Evolutionary conservation across 2,797 vertebrate species (phyloP).

Genomic region (Gallirallus australis): DNA sequence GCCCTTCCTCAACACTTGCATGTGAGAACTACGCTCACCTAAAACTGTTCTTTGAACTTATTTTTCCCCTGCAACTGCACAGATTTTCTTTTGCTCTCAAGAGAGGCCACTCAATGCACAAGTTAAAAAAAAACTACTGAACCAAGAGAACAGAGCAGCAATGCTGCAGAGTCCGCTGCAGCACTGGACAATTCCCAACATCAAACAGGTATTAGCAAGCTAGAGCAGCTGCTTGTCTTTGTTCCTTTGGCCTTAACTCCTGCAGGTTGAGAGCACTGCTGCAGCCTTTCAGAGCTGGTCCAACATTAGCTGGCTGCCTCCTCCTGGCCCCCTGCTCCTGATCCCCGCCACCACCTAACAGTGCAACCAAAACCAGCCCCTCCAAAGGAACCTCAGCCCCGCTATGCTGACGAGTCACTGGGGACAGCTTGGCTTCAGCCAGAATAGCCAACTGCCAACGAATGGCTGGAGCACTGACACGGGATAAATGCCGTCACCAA

Average conservation of each 20-base stretch:
- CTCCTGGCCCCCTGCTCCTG: background rate
- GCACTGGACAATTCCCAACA: background rate
- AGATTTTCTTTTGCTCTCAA: background rate
- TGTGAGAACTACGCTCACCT: fast-evolving
- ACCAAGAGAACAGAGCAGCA: background rate
- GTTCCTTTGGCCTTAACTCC: background rate
- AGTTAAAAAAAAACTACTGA: background rate
- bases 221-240: background rate
- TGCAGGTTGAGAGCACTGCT: background rate
- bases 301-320: background rate
- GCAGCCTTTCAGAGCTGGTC: background rate
- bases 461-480: background rate
- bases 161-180: background rate
- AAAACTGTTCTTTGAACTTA: background rate
- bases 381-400: background rate
- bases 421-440: background rate
- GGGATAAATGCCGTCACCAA: conserved; percentile 33
- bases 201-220: background rate
- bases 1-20: background rate
- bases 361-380: background rate
- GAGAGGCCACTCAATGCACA: background rate
- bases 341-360: fast-evolving
- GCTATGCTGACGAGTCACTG: fast-evolving
- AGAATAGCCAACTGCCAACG: background rate
- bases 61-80: background rate